These are phyloP conservation scores for Odontothrips loti DNA, from an alignment of 2,888 invertebrate genomes.

Conservation along the genomic window DNA sequence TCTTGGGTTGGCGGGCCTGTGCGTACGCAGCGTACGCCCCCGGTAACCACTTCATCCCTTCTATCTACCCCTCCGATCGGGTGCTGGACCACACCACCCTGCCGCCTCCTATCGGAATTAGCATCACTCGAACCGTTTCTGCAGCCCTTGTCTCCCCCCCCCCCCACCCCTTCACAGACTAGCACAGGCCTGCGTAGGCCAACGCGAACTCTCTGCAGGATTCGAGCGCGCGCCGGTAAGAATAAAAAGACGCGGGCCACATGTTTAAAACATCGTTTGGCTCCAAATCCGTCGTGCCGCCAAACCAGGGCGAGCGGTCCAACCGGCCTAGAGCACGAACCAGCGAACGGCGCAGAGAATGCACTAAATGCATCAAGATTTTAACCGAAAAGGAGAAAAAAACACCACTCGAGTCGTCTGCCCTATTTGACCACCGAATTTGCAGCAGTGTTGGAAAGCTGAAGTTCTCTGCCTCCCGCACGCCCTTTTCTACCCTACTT, in stretches of 20 bases:
- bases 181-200: neutral
- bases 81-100: neutral
- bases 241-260: conserved; percentile 30
- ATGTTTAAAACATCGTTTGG: conserved; percentile 19
- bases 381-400: no score
- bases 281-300: conserved; percentile 1
- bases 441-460: no score
- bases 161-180: conserved; percentile 35
- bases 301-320: no score
- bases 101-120: neutral
- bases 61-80: conserved; percentile 6
- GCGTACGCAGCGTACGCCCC: no score
- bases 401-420: no score
- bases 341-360: no score
- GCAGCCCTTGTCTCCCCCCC: conserved; percentile 28
- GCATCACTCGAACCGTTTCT: conserved; percentile 14
- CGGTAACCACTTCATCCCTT: conserved; percentile 21
- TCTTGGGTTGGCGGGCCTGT: no score
- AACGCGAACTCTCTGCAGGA: neutral
- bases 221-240: conserved; percentile 28
- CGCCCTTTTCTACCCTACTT: no score
- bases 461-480: no score
- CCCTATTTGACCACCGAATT: no score
- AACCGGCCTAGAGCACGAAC: no score
- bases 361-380: no score